These are phyloP conservation scores for Tetrao urogallus DNA, from an alignment of 2,113 vertebrate species.

Conservation along the genomic window DNA sequence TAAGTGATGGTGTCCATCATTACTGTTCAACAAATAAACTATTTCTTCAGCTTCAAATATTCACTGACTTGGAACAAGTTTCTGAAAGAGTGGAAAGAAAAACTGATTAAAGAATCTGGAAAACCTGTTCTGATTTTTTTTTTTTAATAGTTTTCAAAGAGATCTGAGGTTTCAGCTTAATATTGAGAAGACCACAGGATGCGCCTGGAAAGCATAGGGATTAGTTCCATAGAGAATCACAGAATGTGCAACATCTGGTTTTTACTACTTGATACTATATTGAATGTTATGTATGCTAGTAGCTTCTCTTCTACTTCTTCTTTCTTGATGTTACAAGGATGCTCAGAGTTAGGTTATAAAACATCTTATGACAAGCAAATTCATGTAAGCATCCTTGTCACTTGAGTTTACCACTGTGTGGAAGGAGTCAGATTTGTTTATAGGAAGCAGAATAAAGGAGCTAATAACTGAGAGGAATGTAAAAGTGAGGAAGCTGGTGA, in stretches of 20 bases:
- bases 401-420: neutral
- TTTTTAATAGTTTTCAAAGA: neutral
- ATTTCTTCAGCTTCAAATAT: neutral
- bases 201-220: neutral
- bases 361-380: neutral
- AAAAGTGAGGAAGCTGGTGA: neutral
- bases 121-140: neutral
- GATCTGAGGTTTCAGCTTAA: neutral
- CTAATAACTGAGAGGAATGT: neutral
- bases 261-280: neutral
- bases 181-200: neutral
- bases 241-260: neutral
- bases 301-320: neutral
- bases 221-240: neutral
- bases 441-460: neutral
- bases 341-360: neutral
- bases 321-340: neutral
- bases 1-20: neutral
- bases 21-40: neutral
- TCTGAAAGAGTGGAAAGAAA: neutral
- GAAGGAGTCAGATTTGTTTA: neutral
- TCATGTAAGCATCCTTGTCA: neutral
- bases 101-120: neutral
- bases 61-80: neutral
- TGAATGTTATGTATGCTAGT: neutral